These are phyloP conservation scores for Clostera curtula DNA, from an alignment of 2,888 invertebrate genomes.

Conservation along the genomic window DNA sequence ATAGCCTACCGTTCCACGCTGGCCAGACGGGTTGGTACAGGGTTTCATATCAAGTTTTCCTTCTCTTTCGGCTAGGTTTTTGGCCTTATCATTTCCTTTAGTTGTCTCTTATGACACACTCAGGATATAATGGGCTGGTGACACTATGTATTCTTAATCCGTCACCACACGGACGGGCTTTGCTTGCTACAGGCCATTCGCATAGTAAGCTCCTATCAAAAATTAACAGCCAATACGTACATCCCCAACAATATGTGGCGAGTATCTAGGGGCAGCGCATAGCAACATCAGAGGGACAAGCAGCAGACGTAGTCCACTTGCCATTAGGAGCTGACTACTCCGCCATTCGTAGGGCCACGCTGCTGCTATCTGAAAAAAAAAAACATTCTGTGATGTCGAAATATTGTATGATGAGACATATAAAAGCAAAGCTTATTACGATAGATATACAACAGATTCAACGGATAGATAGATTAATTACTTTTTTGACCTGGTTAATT, in stretches of 20 bases:
- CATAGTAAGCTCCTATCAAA: too few relatives aligned
- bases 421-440: not conserved
- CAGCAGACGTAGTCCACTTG: conserved; percentile 81
- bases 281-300: conserved; percentile 88
- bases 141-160: too few relatives aligned
- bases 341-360: conserved; percentile 90
- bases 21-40: too few relatives aligned
- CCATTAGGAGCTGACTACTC: conserved; percentile 82
- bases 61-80: too few relatives aligned
- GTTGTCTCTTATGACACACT: too few relatives aligned
- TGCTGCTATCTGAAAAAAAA: conserved; percentile 77
- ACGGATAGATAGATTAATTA: conserved; percentile 2
- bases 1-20: too few relatives aligned
- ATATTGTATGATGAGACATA: too few relatives aligned
- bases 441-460: conserved; percentile 2
- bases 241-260: conserved; percentile 80
- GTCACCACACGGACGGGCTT: too few relatives aligned
- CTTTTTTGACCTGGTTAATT: conserved; percentile 4
- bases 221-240: conserved; percentile 28
- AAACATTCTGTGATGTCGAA: not conserved
- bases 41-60: too few relatives aligned
- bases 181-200: too few relatives aligned
- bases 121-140: too few relatives aligned
- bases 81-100: too few relatives aligned
- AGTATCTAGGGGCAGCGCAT: conserved; percentile 85